Evolutionary conservation across 23 tunicate genomes (phyloP), one percentile per base, ranked within the genome.

Genomic region (Ciona savignyi): DNA sequence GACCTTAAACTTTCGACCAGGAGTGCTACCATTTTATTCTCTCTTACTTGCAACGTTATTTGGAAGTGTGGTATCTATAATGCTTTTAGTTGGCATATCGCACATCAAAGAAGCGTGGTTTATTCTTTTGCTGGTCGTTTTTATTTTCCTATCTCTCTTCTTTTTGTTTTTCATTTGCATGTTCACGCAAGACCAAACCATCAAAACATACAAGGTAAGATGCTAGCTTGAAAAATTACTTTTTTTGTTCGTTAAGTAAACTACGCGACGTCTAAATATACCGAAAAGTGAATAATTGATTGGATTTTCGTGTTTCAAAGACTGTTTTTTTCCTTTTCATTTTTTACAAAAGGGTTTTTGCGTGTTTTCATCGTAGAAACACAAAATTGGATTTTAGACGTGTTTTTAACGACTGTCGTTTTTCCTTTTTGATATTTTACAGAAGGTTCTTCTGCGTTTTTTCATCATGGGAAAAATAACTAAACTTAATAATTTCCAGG

Each of bases 1-100:
- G 78, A 80, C 78, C 20, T 31, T 29, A 9, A 73, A 35, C 3
- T 86, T 60, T 63, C 35, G 34, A 23, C 77, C 86, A 25, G 94
- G 94, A 6, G 34, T 34, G 19, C 48, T 86, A 27, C 86, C 94
- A 0, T 70, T 67, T 64, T 80, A 70, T 2, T 42, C 63, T 3
- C 29, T 86, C 31, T 32, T 86, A 15, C 56, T 42, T 42, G 56
- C 56, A 15, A 42, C 56, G 11, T 42, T 42, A 9, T 42, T 42
- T 42, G 56, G 56, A 15, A 15, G 11, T 6, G 15, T 42, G 9
- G 9, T 15, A 42, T 9, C 56, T 6, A 15, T 15, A 15, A 42
- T 42, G 56, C 15, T 42, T 15, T 15, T 42, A 15, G 9, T 42
- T 15, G 56, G 56, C 9, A 6, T 42, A 6, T 6, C 9, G 15